phyloP scores from a whole-genome alignment of 1,140 invertebrate genomes.

The Plectus sambesii region DNA sequence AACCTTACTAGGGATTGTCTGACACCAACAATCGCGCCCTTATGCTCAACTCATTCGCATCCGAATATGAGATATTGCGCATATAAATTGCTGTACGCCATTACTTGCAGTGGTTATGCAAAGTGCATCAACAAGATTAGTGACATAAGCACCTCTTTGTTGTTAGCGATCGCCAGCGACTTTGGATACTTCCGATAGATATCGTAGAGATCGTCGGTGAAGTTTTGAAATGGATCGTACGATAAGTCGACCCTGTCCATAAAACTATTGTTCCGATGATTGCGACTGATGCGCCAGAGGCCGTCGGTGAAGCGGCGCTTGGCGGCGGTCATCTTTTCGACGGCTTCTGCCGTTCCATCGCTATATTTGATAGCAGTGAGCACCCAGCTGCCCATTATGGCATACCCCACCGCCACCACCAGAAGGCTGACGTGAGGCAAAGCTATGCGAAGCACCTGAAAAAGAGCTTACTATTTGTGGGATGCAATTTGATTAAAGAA shows the following conservation, averaged over 20 bases:
- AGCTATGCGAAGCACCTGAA: conserved; percentile 41
- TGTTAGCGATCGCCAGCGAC: conserved; percentile 13
- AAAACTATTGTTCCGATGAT: not conserved
- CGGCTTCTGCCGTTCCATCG: conserved; percentile 16
- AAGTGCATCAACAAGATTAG: conserved; percentile 4
- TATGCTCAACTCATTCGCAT: conserved; percentile 4
- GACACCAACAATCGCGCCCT: conserved; percentile 3
- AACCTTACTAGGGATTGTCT: conserved; percentile 1
- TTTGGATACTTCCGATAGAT: conserved; percentile 19
- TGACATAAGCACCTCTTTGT: conserved; percentile 10
- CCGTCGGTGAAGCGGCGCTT: conserved; percentile 10
- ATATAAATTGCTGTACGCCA: too few species aligned
- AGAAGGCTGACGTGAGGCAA: conserved; percentile 42
- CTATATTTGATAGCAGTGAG: conserved; percentile 33
- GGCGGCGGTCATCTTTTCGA: conserved; percentile 7
- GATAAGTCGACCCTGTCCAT: conserved; percentile 11
- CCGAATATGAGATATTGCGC: conserved; percentile 6
- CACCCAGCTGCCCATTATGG: conserved; percentile 35
- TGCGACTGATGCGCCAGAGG: not conserved
- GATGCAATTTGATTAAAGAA: conserved; percentile 3
- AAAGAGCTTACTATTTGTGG: too few species aligned
- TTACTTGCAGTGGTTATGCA: too few species aligned
- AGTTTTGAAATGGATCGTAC: conserved; percentile 16
- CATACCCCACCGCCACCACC: conserved; percentile 39
- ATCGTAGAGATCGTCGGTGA: conserved; percentile 20